Evolutionary conservation across 2,888 invertebrate genomes (phyloP), one percentile per base, ranked within the genome.

Genomic region (Melieria crassipennis): DNA sequence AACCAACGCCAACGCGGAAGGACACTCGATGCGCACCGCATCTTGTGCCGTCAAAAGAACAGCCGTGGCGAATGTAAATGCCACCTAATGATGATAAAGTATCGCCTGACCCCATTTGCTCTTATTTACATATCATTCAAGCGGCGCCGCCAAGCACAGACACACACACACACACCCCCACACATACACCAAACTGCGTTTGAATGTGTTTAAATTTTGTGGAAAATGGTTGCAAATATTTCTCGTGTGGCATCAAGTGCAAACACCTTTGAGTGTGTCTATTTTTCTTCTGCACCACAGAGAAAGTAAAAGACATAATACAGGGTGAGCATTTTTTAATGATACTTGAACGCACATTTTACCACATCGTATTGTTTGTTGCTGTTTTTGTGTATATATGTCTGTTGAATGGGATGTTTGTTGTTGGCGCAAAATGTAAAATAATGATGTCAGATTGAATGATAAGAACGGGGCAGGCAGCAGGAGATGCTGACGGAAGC

Each of bases 371-470:
- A 57, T 69, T 47, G 13, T 57, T 69, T 43, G 50, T 5, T 13
- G 30, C n/a, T 47, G 13, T 10, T 63, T 11, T 9, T 52, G 48
- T 48, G 16, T 16, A 1, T 16, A 16, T 16, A 16, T 16, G 16
- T 16, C 16, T 16, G 16, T 1, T 16, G 30, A 30, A 30, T 30
- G 30, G 9, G 46, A 42, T 58, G 48, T 4, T 57, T 16, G 30
- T 42, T 46, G 16, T 46, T 43, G 46, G 46, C 62, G 47, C 63
- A 70, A 70, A 70, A 61, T 61, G 30, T 60, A 74, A 75, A 78
- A 77, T 78, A 78, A 78, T 77, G 77, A 77, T 77, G 77, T 78
- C 75, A 77, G 74, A 71, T 75, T 70, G 72, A 71, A 78, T 75
- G 76, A 77, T 74, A 76, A 73, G 73, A 69, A 45, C 11, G 50